These are phyloP conservation scores for Agrenia bidenticulata DNA, from an alignment of 2,888 invertebrate species.

Conservation along the genomic window DNA sequence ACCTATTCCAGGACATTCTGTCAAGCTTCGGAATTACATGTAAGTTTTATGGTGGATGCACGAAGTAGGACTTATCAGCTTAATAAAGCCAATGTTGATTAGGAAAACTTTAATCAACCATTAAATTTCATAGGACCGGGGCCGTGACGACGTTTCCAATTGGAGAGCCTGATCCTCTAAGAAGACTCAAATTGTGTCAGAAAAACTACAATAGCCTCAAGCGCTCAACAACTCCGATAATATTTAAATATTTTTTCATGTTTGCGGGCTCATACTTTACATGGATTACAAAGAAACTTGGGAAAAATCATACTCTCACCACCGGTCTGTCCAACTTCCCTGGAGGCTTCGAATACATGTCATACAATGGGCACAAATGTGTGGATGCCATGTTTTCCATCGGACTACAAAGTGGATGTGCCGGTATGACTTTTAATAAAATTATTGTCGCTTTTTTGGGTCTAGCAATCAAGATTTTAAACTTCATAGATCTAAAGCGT, in stretches of 20 bases:
- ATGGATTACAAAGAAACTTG: neutral
- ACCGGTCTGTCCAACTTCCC: neutral
- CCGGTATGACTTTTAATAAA: neutral
- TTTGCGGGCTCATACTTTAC: neutral
- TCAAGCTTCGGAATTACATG: conserved; percentile 8
- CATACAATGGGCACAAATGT: neutral
- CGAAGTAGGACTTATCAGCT: too few relatives aligned
- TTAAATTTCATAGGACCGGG: neutral
- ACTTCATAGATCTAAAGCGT: neutral
- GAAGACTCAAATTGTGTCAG: neutral
- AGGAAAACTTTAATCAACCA: too few relatives aligned
- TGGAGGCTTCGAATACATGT: neutral
- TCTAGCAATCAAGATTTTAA: neutral
- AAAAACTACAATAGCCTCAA: neutral
- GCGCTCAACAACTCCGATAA: neutral
- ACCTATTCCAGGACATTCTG: neutral
- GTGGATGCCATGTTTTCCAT: neutral
- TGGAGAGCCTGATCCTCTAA: neutral
- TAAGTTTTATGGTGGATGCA: neutral
- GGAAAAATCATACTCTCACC: neutral
- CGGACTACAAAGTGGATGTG: neutral
- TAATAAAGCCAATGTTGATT: too few relatives aligned
- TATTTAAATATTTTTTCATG: neutral
- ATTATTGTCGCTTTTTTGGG: neutral
- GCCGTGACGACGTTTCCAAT: neutral